Evolutionary conservation across 2,888 invertebrate species (phyloP).

Genomic region (Trypoxylon attenuatum): DNA sequence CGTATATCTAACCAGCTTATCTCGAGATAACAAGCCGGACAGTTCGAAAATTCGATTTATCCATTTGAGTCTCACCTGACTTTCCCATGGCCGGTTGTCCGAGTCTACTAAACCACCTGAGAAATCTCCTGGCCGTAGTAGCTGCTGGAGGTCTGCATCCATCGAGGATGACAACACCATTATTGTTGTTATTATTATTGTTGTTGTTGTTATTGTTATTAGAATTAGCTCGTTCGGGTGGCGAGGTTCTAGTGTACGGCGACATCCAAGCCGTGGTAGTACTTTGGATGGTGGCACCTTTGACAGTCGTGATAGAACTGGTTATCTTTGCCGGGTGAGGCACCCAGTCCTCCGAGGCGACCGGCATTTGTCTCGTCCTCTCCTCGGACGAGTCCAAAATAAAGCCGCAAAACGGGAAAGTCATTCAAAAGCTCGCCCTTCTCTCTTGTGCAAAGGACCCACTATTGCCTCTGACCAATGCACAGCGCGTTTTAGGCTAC

Average conservation of each 20-base stretch:
- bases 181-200: conserved; percentile 59
- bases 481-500: no score
- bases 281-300: conserved; percentile 63
- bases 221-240: conserved; percentile 48
- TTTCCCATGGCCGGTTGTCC: conserved; percentile 77
- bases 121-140: conserved; percentile 76
- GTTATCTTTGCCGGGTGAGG: conserved; percentile 67
- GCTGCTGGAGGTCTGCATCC: conserved; percentile 68
- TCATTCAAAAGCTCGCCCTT: conserved; percentile 59
- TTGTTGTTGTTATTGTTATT: conserved; percentile 41
- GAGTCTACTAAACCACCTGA: conserved; percentile 77
- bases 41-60: background rate
- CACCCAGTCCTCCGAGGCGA: conserved; percentile 67
- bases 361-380: conserved; percentile 68
- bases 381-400: conserved; percentile 69
- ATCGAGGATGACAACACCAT: conserved; percentile 66
- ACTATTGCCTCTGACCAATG: no score
- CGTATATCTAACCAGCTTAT: no score
- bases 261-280: conserved; percentile 68
- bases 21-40: no score
- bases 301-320: conserved; percentile 65
- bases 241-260: conserved; percentile 60
- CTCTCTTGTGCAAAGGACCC: conserved; percentile 6
- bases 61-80: conserved; percentile 64
- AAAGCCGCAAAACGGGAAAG: conserved; percentile 70